A percentile compares a stretch with the other conserved stretches of the same genome.
phyloP scores from a whole-genome alignment of 2,113 vertebrate genomes.

The Carlito syrichta region DNA sequence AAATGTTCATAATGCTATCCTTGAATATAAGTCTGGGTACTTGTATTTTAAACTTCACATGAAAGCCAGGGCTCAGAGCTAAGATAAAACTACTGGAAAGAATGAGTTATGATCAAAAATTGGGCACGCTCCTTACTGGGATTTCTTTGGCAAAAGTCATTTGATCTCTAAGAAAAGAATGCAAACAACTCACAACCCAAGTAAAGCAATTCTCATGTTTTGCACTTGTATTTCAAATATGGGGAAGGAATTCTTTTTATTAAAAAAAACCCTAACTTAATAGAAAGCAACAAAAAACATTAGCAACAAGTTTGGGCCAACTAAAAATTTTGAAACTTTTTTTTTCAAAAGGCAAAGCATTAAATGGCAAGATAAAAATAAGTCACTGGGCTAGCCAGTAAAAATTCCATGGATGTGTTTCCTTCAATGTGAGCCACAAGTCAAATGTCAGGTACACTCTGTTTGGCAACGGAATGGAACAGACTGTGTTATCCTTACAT shows the following conservation, averaged over 20 bases:
- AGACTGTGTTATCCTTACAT: neutral
- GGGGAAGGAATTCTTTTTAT: neutral
- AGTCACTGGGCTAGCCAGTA: neutral
- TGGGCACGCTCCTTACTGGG: conserved; percentile 17
- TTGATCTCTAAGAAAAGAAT: neutral
- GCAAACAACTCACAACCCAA: conserved; percentile 30
- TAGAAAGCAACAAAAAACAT: neutral
- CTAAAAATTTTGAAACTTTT: neutral
- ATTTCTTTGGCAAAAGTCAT: conserved; percentile 11
- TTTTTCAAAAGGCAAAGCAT: conserved; percentile 30
- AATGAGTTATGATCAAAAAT: conserved; percentile 44
- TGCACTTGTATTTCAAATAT: conserved; percentile 32
- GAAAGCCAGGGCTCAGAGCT: conserved; percentile 39
- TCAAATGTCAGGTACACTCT: conserved; percentile 39
- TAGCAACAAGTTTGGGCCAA: neutral
- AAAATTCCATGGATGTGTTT: conserved; percentile 36
- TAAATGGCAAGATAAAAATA: conserved; percentile 61
- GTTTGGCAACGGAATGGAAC: neutral
- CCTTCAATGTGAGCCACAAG: conserved; percentile 28
- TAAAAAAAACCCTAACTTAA: neutral
- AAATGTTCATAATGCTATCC: neutral
- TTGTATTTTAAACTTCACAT: conserved; percentile 27
- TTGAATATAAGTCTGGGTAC: neutral
- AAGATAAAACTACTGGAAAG: conserved; percentile 57
- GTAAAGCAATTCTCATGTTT: conserved; percentile 34